These are phyloP conservation scores for Phylloscopus trochilus DNA, from an alignment of 2,113 vertebrate genomes.

Conservation along the genomic window DNA sequence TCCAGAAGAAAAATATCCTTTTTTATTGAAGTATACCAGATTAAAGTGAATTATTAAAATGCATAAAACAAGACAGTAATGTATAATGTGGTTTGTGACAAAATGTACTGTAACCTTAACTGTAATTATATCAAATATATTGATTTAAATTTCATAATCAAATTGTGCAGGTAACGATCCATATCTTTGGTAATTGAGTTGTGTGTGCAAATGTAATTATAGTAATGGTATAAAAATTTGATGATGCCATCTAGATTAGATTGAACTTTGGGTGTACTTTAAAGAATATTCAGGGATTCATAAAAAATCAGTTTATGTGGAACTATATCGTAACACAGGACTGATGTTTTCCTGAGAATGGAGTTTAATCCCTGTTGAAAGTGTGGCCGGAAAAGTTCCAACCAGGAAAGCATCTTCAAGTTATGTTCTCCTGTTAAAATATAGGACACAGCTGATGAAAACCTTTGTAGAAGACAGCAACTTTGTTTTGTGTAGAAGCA, in stretches of 20 bases:
- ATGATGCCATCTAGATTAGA: conserved; percentile 75
- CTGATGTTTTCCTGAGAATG: conserved; percentile 21
- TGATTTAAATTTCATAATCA: conserved; percentile 73
- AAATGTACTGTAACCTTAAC: conserved; percentile 73
- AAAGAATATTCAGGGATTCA: conserved; percentile 69
- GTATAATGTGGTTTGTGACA: conserved; percentile 56
- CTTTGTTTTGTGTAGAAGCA: background rate
- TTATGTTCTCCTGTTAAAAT: background rate
- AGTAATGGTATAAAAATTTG: conserved; percentile 75
- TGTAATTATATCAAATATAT: conserved; percentile 73
- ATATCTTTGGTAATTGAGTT: conserved; percentile 75
- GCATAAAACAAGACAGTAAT: conserved; percentile 65
- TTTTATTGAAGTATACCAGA: conserved; percentile 56
- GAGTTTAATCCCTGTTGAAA: conserved; percentile 32
- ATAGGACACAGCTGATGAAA: background rate
- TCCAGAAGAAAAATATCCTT: conserved; percentile 61
- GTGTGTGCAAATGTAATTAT: conserved; percentile 73
- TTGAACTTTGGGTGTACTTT: conserved; percentile 75
- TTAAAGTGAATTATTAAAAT: conserved; percentile 68
- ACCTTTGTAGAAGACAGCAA: background rate
- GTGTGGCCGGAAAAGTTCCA: background rate
- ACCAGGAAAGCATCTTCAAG: background rate
- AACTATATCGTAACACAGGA: conserved; percentile 32
- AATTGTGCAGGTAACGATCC: conserved; percentile 68
- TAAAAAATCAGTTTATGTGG: conserved; percentile 64